phyloP scores from a whole-genome alignment of 2,888 invertebrate genomes.

The Odontothrips loti region DNA sequence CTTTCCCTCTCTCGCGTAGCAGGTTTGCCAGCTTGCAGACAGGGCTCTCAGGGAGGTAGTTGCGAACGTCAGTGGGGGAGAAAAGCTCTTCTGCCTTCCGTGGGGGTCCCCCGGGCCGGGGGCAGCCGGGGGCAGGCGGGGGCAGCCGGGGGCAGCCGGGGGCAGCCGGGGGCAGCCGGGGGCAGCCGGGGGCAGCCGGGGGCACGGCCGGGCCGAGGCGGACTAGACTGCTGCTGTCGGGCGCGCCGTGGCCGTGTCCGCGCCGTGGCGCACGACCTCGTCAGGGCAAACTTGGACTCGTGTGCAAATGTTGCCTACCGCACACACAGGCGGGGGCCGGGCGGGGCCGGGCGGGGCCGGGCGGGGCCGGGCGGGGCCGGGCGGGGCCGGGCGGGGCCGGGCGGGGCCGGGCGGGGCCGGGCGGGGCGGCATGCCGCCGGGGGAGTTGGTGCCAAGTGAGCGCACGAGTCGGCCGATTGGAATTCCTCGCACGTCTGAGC shows the following conservation, averaged over 20 bases:
- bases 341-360: not conserved
- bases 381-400: not conserved
- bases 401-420: not conserved
- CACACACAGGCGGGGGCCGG: not conserved
- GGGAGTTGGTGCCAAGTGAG: not conserved
- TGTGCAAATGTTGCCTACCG: not conserved
- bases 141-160: not conserved
- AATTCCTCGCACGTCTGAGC: too few species aligned
- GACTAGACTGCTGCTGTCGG: not conserved
- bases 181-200: not conserved
- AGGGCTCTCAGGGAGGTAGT: too few species aligned
- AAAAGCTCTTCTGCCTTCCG: not conserved
- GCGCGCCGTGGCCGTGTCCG: too few species aligned
- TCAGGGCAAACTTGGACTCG: not conserved
- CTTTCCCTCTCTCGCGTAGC: too few species aligned
- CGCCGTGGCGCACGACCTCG: not conserved
- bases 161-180: not conserved
- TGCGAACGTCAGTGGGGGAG: too few species aligned
- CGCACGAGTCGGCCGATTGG: not conserved
- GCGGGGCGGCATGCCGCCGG: not conserved
- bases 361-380: not conserved
- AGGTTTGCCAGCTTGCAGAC: too few species aligned
- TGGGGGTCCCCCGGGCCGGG: not conserved
- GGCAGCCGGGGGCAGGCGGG: not conserved
- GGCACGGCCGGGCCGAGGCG: not conserved